A percentile compares a stretch with the other conserved stretches of the same genome.
phyloP scores from a whole-genome alignment of 2,797 vertebrate genomes.

The Microchirus variegatus region DNA sequence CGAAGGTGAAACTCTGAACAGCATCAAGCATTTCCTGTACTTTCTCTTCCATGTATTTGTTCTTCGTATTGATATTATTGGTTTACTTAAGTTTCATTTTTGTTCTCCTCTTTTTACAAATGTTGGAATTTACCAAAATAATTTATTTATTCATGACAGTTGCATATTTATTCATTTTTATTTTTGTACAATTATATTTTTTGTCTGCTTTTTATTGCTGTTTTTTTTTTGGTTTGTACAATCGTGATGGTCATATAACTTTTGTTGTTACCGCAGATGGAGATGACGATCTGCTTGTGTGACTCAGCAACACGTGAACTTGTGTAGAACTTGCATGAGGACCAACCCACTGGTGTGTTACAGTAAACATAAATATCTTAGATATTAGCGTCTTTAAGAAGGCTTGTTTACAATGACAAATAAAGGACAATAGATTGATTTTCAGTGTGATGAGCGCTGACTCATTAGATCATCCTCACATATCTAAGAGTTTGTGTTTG shows the following conservation, averaged over 20 bases:
- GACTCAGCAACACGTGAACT: conserved; percentile 54
- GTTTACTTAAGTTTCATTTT: conserved; percentile 62
- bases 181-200: conserved; percentile 71
- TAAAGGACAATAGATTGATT: conserved; percentile 10
- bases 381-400: conserved; percentile 18
- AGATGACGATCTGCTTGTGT: conserved; percentile 44
- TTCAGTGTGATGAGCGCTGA: not conserved
- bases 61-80: conserved; percentile 59
- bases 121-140: conserved; percentile 81
- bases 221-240: conserved; percentile 51
- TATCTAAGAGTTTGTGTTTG: conserved; percentile 2
- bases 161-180: conserved; percentile 82
- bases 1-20: conserved; percentile 1
- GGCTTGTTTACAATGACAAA: conserved; percentile 1
- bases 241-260: conserved; percentile 45
- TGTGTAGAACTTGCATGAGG: conserved; percentile 41
- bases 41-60: conserved; percentile 43
- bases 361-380: conserved; percentile 35
- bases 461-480: conserved; percentile 8
- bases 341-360: conserved; percentile 47
- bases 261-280: conserved; percentile 42
- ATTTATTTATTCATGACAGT: conserved; percentile 82
- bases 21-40: conserved; percentile 37
- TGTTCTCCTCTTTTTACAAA: conserved; percentile 57
- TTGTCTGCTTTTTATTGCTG: conserved; percentile 37